Evolutionary conservation across 2,888 invertebrate genomes (phyloP), one percentile per base, ranked within the genome.

Genomic region (Catocala sponsa): DNA sequence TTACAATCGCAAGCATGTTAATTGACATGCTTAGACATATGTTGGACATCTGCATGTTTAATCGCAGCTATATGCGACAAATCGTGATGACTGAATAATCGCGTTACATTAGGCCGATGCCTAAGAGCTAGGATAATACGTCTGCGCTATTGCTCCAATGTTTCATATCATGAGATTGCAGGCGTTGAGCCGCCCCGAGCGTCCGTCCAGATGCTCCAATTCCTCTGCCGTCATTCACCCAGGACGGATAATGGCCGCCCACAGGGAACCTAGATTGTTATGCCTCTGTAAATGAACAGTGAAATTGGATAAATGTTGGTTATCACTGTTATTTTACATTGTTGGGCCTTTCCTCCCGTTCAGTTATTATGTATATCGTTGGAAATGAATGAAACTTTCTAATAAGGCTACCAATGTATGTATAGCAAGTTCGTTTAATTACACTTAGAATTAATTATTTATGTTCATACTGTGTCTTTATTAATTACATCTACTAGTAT

Each of bases 161-260:
- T 73, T 72, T 84, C 79, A 75, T 85, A 86, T 86, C 85, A 75
- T 70, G 69, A 80, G 79, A 84, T 84, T 85, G 81, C 85, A 84
- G 81, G 74, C 76, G 62, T 67, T 65, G 65, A 59, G 57, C 50
- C 50, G 68, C 70, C 59, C 51, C 62, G 57, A 61, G 60, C 70
- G 54, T 68, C 68, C 66, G 73, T 68, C 60, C 65, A 66, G 71
- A 76, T 80, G 82, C 70, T 80, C 82, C 74, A 79, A 82, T 79
- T 83, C 77, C 62, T 59, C 64, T 68, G 62, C 72, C 76, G 79
- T 82, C 80, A 83, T 75, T 79, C 78, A 70, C 58, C 70, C 71
- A 66, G 66, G 69, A 57, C 68, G 72, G 74, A 82, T 83, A 82
- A 81, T 79, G 63, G 71, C 64, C 59, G 78, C 75, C 74, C 70